These are phyloP conservation scores for Chlorops oryzae DNA, from an alignment of 1,140 invertebrate species.

Conservation along the genomic window DNA sequence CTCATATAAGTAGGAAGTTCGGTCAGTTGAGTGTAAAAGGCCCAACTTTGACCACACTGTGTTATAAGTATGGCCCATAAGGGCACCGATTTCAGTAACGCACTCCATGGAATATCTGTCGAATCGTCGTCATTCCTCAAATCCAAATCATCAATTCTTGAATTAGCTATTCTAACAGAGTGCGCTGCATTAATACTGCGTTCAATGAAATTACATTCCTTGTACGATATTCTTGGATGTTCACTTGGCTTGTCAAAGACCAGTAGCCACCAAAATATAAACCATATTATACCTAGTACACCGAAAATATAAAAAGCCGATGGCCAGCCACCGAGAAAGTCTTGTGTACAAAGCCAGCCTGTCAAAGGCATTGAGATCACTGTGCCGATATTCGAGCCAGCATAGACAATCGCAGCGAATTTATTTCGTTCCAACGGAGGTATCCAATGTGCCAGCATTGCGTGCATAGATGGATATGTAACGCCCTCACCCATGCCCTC, in stretches of 20 bases:
- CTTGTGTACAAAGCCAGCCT: slow-evolving; percentile 64
- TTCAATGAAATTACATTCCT: slow-evolving; percentile 63
- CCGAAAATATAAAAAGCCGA: slow-evolving; percentile 76
- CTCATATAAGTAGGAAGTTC: slow-evolving; percentile 92
- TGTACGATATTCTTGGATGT: slow-evolving; percentile 71
- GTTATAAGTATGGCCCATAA: slow-evolving; percentile 82
- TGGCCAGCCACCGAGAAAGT: slow-evolving; percentile 68
- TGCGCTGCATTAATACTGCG: slow-evolving; percentile 50
- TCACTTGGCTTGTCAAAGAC: slow-evolving; percentile 68
- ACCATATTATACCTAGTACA: slow-evolving; percentile 71
- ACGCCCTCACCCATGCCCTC: slow-evolving; percentile 85
- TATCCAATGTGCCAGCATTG: slow-evolving; percentile 75
- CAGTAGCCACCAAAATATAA: slow-evolving; percentile 64
- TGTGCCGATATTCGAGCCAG: slow-evolving; percentile 64
- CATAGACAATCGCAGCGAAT: slow-evolving; percentile 73
- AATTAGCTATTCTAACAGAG: slow-evolving; percentile 19
- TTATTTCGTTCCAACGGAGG: slow-evolving; percentile 73
- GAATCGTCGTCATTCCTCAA: neutral
- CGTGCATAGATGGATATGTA: slow-evolving; percentile 77
- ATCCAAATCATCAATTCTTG: slow-evolving; percentile 32
- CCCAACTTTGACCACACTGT: slow-evolving; percentile 90
- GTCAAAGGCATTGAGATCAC: slow-evolving; percentile 68
- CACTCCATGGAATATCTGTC: slow-evolving; percentile 64
- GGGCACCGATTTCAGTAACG: slow-evolving; percentile 72
- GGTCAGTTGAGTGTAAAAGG: slow-evolving; percentile 90